Conservation (phyloP, 30 jellyfish, hydroid and myxozoan species). For the Sanderia malayensis region DNA sequence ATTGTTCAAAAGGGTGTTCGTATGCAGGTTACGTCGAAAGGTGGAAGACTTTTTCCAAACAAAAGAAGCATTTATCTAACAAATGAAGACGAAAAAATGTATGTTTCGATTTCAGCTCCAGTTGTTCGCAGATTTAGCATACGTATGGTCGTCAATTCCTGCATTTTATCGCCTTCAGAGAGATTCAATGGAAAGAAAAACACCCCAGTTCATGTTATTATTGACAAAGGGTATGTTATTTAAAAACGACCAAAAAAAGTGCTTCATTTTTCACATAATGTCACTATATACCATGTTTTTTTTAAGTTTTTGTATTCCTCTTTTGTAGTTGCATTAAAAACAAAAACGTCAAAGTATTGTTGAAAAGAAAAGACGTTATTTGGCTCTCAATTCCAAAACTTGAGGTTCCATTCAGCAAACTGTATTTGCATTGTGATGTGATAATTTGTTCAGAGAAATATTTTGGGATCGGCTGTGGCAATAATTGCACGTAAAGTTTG, state of each 20-base stretch:
- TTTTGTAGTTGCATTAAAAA: constrained; percentile 29
- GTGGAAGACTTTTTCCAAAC: neutral
- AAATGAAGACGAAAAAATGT: neutral
- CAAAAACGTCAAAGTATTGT: constrained; percentile 15
- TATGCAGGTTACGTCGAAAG: constrained; percentile 1
- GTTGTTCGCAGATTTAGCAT: neutral
- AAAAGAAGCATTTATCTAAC: neutral
- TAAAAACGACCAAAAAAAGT: too few species aligned
- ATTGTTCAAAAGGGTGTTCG: neutral
- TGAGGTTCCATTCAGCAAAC: neutral
- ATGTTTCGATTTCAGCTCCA: neutral
- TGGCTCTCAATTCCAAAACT: constrained; percentile 30
- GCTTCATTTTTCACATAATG: neutral
- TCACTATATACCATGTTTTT: neutral
- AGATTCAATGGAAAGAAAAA: neutral
- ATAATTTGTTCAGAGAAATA: constrained; percentile 1
- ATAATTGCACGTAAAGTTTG: too few species aligned
- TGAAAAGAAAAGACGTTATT: constrained; percentile 22
- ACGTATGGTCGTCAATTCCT: neutral
- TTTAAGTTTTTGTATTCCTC: neutral
- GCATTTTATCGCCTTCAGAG: neutral
- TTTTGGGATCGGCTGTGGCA: too few species aligned
- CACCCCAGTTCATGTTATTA: neutral
- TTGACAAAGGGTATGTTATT: constrained; percentile 1
- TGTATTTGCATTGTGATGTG: neutral